A percentile compares a stretch with the other conserved stretches of the same genome.
Conservation (phyloP, 2,888 invertebrate species). For the Leucophenga maculata region DNA sequence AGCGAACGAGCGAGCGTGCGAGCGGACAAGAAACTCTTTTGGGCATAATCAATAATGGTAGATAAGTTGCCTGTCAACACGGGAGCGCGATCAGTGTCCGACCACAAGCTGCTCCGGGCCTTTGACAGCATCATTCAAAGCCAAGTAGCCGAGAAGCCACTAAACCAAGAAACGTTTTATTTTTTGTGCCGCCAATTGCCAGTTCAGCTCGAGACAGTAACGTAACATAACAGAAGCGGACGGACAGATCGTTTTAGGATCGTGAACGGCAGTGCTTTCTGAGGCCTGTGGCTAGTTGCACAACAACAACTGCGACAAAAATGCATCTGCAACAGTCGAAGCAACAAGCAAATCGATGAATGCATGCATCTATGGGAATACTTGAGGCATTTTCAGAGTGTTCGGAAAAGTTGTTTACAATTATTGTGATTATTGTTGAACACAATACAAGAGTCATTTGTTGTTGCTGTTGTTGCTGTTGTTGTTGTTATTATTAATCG, state of each 20-base stretch:
- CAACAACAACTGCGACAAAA: not conserved
- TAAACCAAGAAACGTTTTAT: conserved; percentile 9
- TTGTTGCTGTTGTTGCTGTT: conserved; percentile 13
- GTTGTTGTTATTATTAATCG: conserved; percentile 22
- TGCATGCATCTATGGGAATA: conserved; percentile 16
- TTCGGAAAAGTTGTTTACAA: conserved; percentile 25
- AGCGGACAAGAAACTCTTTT: conserved; percentile 50
- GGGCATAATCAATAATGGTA: conserved; percentile 67
- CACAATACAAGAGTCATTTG: not conserved
- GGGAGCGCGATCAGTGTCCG: conserved; percentile 59
- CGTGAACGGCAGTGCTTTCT: conserved; percentile 17
- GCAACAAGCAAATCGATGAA: conserved; percentile 4
- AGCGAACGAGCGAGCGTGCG: conserved; percentile 8
- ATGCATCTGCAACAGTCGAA: conserved; percentile 4
- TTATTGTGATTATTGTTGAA: conserved; percentile 6
- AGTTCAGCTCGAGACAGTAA: too few relatives aligned
- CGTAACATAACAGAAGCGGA: too few relatives aligned
- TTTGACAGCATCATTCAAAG: conserved; percentile 66
- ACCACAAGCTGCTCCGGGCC: conserved; percentile 61
- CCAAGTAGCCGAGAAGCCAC: conserved; percentile 18
- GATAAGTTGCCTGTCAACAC: conserved; percentile 51
- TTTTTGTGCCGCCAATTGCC: not conserved
- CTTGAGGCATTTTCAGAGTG: conserved; percentile 16
- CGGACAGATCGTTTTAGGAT: not conserved
- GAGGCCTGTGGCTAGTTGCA: not conserved